phyloP scores from a whole-genome alignment of 1,140 invertebrate genomes.

The Hylaeus anthracinus region DNA sequence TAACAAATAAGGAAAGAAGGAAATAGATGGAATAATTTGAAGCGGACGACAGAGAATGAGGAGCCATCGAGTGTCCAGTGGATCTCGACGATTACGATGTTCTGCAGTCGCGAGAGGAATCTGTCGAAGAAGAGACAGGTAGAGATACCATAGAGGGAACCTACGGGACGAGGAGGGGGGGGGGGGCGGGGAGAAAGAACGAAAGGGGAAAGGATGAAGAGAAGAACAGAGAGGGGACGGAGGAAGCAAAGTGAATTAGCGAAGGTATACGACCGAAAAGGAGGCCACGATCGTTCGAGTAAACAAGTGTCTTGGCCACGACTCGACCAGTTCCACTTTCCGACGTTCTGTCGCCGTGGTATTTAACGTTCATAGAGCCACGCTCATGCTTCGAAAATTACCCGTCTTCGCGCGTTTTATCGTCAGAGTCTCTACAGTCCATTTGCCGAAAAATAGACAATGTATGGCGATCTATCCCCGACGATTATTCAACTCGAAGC shows the following conservation, averaged over 20 bases:
- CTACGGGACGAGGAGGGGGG: neutral
- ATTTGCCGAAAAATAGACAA: no score
- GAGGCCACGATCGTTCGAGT: slow-evolving; percentile 71
- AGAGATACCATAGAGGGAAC: neutral
- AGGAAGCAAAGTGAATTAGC: slow-evolving; percentile 73
- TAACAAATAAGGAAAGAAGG: no score
- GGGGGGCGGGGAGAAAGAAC: slow-evolving; percentile 35
- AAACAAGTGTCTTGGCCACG: slow-evolving; percentile 70
- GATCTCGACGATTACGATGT: slow-evolving; percentile 14
- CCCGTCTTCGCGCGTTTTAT: slow-evolving; percentile 4
- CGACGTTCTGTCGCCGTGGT: slow-evolving; percentile 53
- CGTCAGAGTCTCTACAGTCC: no score
- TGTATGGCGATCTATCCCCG: no score
- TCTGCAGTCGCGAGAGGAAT: neutral
- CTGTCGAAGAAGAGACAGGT: slow-evolving; percentile 18
- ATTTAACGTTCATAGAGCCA: slow-evolving; percentile 46
- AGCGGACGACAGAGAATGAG: no score
- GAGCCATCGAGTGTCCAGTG: no score
- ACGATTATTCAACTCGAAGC: no score
- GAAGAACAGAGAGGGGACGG: slow-evolving; percentile 55
- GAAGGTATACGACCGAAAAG: slow-evolving; percentile 75
- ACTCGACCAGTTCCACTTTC: slow-evolving; percentile 56
- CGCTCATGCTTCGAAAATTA: slow-evolving; percentile 27
- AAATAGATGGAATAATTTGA: no score
- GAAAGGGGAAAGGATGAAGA: slow-evolving; percentile 51